Percentiles rank a stretch among this genome's conserved stretches.
Conservation (phyloP, 2,888 invertebrate species). For the Ophioninae sp. region DNA sequence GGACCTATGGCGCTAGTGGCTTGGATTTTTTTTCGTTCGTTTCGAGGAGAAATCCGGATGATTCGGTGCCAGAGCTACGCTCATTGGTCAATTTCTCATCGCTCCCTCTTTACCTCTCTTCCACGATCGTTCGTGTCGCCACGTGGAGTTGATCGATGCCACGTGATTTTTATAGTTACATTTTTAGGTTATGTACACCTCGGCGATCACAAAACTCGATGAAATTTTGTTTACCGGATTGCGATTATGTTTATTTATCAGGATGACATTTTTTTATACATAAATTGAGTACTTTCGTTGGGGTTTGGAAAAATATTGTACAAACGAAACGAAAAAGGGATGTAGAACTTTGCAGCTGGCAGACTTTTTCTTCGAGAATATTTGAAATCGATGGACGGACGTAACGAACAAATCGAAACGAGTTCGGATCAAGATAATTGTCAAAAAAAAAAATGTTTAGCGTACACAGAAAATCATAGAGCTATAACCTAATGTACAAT, state of each 20-base stretch:
- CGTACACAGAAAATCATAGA: background rate
- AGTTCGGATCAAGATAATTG: background rate
- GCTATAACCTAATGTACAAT: slow-evolving; percentile 6
- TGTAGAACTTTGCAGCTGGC: no score
- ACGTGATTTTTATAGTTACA: slow-evolving; percentile 43
- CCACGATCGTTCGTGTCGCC: slow-evolving; percentile 27
- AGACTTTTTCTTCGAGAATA: no score
- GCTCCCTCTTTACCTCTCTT: slow-evolving; percentile 4
- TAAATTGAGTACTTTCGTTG: background rate
- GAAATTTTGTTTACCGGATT: background rate
- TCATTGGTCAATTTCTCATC: slow-evolving; percentile 44
- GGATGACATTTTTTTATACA: background rate
- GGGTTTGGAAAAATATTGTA: background rate
- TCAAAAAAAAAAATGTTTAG: background rate
- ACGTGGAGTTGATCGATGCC: slow-evolving; percentile 58
- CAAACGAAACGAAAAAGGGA: background rate
- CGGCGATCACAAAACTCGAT: background rate
- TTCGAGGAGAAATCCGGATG: slow-evolving; percentile 28
- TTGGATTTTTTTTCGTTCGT: slow-evolving; percentile 20
- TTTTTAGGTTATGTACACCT: slow-evolving; percentile 41
- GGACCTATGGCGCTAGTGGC: slow-evolving; percentile 34
- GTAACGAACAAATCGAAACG: no score
- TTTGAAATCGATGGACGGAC: no score
- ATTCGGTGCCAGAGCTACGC: slow-evolving; percentile 15
- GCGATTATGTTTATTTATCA: background rate